These are phyloP conservation scores for Carapus acus DNA, from an alignment of 2,797 vertebrate species.

Conservation along the genomic window DNA sequence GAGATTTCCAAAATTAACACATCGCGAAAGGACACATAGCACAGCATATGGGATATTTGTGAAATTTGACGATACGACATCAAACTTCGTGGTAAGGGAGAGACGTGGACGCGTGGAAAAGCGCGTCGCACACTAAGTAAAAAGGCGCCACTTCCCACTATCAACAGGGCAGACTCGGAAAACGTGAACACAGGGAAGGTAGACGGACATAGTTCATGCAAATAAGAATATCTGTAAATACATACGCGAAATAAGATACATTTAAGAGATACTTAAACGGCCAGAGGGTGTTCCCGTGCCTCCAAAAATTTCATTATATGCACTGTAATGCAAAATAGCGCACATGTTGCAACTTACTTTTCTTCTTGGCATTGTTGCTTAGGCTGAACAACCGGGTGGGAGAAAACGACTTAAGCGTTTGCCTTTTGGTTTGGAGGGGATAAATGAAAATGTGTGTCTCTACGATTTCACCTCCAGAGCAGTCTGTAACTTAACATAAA, in stretches of 20 bases:
- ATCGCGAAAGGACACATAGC: accelerated
- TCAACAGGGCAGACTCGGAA: constrained; percentile 32
- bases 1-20: neutral
- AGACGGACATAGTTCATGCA: constrained; percentile 24
- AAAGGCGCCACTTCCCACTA: constrained; percentile 73
- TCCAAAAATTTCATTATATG: neutral
- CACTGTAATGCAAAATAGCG: neutral
- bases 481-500: constrained; percentile 65
- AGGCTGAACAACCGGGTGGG: constrained; percentile 24
- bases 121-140: constrained; percentile 53
- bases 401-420: constrained; percentile 13
- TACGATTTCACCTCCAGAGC: constrained; percentile 46
- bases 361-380: constrained; percentile 70
- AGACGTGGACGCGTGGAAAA: neutral
- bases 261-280: too few species aligned
- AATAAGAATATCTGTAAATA: too few species aligned
- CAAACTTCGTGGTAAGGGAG: neutral
- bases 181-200: constrained; percentile 31
- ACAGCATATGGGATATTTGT: accelerated
- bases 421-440: constrained; percentile 20
- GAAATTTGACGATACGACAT: neutral
- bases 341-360: constrained; percentile 64
- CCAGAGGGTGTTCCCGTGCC: neutral
- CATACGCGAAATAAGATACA: too few species aligned
- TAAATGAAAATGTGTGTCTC: constrained; percentile 27